Evolutionary conservation across 2,797 vertebrate genomes (phyloP), one percentile per base, ranked within the genome.

Genomic region (Chrysocyon brachyurus): DNA sequence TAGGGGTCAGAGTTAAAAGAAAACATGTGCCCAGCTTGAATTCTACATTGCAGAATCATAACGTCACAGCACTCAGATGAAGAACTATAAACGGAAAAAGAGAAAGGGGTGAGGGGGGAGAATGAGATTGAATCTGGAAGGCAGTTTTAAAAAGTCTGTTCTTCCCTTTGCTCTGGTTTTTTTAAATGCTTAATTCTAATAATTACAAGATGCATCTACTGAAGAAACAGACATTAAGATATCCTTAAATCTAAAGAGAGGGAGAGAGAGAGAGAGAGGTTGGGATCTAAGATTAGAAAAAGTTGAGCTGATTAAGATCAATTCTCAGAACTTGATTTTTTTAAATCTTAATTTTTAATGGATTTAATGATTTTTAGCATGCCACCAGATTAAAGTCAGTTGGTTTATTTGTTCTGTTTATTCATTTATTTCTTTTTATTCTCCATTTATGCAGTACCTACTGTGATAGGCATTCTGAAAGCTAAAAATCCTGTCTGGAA

Each of bases 1-100:
- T 31, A 93, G 81, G 89, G 97, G 88, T 89, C 63, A 97, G 95
- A 88, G 81, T 77, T 79, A 64, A 98, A 96, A 96, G 96, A 86
- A 94, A 91, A 90, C 68, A 97, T 59, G 96, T 72, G 72, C 52
- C 97, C 92, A 40, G 61, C 61, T 82, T 92, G 93, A 98, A 87
- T 63, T 40, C 5, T 49, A 64, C 70, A 0, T 6, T 91, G 92
- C 77, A n/a, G 63, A 96, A 81, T 95, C 70, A 0, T 0, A 90
- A 77, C n/a, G 6, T 22, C 31, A 52, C 92, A 75, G 46, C 19
- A 28, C 54, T 19, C 90, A 95, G 89, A 33, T 78, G 1, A 73
- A 4, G 79, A 87, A 66, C 28, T 87, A 9, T 36, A 75, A 57
- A 68, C 33, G 56, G n/a, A 79, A 87, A 96, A 78, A 57, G 16